A percentile compares a stretch with the other conserved stretches of the same genome.
Conservation (phyloP, 2,888 invertebrate genomes). For the Acrobasis consociella region DNA sequence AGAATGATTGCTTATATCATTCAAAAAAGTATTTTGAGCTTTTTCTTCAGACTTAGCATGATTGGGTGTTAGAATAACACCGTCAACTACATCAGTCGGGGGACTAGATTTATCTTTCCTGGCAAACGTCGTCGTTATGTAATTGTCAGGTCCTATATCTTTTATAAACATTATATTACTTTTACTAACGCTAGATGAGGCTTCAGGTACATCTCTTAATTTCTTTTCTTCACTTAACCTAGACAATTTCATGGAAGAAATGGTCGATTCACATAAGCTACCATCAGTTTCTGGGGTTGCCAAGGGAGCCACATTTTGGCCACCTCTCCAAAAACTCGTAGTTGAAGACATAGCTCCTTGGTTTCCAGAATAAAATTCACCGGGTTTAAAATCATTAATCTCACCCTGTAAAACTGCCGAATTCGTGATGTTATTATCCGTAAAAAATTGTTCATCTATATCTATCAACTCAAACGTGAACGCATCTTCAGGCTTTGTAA, state of each 20-base stretch:
- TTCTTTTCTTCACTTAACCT: slow-evolving; percentile 72
- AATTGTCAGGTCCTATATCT: slow-evolving; percentile 88
- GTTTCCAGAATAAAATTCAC: slow-evolving; percentile 76
- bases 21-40: slow-evolving; percentile 73
- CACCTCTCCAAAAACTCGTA: slow-evolving; percentile 67
- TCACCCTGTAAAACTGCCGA: slow-evolving; percentile 66
- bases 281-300: slow-evolving; percentile 85
- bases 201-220: slow-evolving; percentile 69
- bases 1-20: slow-evolving; percentile 73
- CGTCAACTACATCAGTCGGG: slow-evolving; percentile 55
- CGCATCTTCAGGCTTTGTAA: slow-evolving; percentile 87
- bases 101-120: slow-evolving; percentile 67
- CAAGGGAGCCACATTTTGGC: slow-evolving; percentile 79
- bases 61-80: slow-evolving; percentile 63
- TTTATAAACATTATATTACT: slow-evolving; percentile 84
- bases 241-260: slow-evolving; percentile 78
- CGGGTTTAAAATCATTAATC: slow-evolving; percentile 75
- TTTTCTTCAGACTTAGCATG: slow-evolving; percentile 76
- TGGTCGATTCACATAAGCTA: slow-evolving; percentile 81
- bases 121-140: slow-evolving; percentile 86
- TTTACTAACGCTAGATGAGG: slow-evolving; percentile 69
- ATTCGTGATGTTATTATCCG: slow-evolving; percentile 76
- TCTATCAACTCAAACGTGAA: slow-evolving; percentile 93
- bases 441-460: slow-evolving; percentile 87
- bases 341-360: slow-evolving; percentile 66